phyloP scores from a whole-genome alignment of 2,888 invertebrate genomes.

The Fissipunctia ypsillon region DNA sequence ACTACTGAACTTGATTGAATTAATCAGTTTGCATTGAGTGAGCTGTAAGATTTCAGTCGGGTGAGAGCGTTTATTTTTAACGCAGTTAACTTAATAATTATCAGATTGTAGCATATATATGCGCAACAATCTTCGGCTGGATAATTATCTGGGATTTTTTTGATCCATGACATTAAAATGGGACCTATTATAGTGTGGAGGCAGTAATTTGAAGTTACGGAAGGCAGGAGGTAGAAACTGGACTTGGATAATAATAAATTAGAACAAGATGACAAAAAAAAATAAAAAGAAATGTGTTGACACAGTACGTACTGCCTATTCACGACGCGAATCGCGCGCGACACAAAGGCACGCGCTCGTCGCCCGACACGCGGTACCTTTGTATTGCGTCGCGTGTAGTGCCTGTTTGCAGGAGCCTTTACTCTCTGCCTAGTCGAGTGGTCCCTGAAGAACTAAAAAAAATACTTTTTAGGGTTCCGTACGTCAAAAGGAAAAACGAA shows the following conservation, averaged over 20 bases:
- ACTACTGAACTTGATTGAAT: slow-evolving; percentile 8
- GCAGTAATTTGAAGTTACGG: neutral
- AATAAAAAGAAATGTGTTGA: neutral
- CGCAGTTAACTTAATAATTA: neutral
- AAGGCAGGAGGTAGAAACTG: neutral
- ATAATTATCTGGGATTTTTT: neutral
- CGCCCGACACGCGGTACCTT: too few relatives aligned
- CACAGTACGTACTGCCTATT: neutral
- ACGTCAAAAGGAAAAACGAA: too few relatives aligned
- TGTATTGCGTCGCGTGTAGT: too few relatives aligned
- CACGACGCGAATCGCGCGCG: too few relatives aligned
- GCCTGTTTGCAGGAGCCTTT: too few relatives aligned
- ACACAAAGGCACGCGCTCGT: too few relatives aligned
- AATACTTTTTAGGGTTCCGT: too few relatives aligned
- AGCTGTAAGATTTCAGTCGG: neutral
- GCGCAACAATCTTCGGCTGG: too few relatives aligned
- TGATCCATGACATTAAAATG: neutral
- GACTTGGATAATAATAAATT: neutral
- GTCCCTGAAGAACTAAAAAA: neutral
- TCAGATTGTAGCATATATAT: neutral
- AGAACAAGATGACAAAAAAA: neutral
- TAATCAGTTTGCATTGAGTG: neutral
- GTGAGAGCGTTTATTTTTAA: neutral
- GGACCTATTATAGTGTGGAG: neutral
- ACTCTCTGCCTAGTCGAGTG: neutral